A percentile compares a stretch with the other conserved stretches of the same genome.
These are phyloP conservation scores for Azemiops feae DNA, from an alignment of 2,113 vertebrate species.

Conservation along the genomic window DNA sequence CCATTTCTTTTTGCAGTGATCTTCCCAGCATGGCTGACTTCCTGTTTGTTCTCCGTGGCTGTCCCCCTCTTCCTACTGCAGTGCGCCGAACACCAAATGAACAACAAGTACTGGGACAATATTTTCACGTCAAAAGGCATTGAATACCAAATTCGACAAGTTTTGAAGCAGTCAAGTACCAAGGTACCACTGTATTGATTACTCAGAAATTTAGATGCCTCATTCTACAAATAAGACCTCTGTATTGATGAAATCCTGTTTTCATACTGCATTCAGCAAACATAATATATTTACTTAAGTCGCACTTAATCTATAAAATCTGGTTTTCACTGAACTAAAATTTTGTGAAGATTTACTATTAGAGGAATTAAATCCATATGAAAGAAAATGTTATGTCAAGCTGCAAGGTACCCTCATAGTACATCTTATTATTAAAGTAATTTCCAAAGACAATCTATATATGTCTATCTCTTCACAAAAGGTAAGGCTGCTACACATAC, in stretches of 20 bases:
- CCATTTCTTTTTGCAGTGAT: no score
- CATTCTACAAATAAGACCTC: background rate
- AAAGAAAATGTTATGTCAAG: background rate
- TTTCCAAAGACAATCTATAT: background rate
- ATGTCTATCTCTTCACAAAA: background rate
- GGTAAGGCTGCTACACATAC: background rate
- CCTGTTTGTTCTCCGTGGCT: no score
- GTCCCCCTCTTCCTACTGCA: no score
- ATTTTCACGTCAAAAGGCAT: background rate
- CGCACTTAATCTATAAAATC: background rate
- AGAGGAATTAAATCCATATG: background rate
- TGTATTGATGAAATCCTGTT: background rate
- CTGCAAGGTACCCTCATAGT: background rate
- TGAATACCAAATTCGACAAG: background rate
- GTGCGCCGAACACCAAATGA: no score
- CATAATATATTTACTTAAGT: background rate
- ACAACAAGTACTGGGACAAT: no score
- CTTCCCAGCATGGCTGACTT: no score
- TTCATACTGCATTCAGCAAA: background rate
- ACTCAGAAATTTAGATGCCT: background rate
- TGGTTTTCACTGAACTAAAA: background rate
- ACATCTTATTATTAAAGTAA: background rate
- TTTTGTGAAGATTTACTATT: background rate
- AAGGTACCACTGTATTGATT: background rate
- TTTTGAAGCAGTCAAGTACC: background rate